These are phyloP conservation scores for Chelmon rostratus DNA, from an alignment of 2,797 vertebrate species.

Conservation along the genomic window DNA sequence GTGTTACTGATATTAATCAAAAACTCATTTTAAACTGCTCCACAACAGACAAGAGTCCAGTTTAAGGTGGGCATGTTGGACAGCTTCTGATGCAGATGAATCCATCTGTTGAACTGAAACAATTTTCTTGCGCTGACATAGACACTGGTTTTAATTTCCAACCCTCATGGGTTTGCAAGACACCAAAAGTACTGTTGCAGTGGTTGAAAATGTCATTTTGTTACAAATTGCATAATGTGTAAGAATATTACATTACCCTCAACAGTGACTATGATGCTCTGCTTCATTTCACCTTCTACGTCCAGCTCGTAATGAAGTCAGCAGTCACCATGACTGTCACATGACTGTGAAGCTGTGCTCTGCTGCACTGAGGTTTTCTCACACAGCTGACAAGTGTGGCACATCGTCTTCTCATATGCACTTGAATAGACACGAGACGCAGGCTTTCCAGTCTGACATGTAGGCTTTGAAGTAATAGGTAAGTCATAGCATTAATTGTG, in stretches of 20 bases:
- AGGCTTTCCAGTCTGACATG: background rate
- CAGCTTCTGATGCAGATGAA: no score
- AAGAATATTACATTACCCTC: background rate
- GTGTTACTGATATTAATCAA: no score
- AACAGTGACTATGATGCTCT: background rate
- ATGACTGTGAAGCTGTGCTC: background rate
- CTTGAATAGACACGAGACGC: slow-evolving; percentile 8
- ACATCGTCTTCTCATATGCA: background rate
- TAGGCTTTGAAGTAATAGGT: background rate
- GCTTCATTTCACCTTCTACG: background rate
- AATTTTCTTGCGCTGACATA: background rate
- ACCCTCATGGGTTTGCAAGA: no score
- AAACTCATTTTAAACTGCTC: no score
- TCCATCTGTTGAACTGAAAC: background rate
- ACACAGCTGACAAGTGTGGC: background rate
- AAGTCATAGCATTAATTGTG: background rate
- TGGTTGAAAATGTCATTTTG: no score
- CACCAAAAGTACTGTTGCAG: no score
- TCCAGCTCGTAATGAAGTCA: no score
- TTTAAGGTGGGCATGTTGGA: background rate
- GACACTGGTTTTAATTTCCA: background rate
- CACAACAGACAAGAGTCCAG: no score
- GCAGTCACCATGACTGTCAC: no score
- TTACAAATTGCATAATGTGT: no score
- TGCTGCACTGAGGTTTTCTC: background rate